Base-by-base conservation (phyloP, 2,113 vertebrate genomes). In the Litocranius walleri region DNA sequence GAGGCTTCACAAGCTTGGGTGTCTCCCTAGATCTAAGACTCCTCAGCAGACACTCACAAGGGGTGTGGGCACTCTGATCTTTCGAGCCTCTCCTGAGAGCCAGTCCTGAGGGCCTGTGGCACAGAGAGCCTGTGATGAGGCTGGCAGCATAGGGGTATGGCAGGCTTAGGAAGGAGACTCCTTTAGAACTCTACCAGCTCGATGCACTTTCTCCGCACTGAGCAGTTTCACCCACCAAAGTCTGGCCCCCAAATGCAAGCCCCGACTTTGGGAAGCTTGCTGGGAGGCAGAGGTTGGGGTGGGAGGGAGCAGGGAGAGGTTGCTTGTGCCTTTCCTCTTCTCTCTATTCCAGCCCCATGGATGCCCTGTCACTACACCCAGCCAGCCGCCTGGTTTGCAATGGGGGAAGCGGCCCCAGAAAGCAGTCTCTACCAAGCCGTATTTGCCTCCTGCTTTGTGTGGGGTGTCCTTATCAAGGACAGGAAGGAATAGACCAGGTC, bases 101-200 rank as follows among this genome's bases (percentile, higher is more conserved):
- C 56, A 4, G 15, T 25, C 52, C 59, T 33, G 43, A 27, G 56
- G 30, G 30, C 9, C 9, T 4, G 21, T 56, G 81, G 52, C 81
- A 56, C 3, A 7, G 3, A 14, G 6, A 3, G 2, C 29, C 52
- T 1, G 0, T 2, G 30, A 30, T 27, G 5, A 67, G 48, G 74
- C 33, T 30, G 16, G n/a, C 5, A 5, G 43, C 16, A 4, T 14
- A 0, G 0, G 16, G 7, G 36, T 4, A 45, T 0, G 0, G 27
- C 2, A 61, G 40, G 11, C 10, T 5, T 2, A 25, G 48, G 62
- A 77, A n/a, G 33, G 17, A 36, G 29, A 7, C 7, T 25, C 56
- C 30, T 74, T 40, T 40, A 40, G 8, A 15, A 19, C 14, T 3
- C 78, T 19, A 9, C 13, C 19, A 8, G 45, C 43, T 67, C 14